Conservation (phyloP, 2,888 invertebrate genomes). For the Endotricha flammealis region DNA sequence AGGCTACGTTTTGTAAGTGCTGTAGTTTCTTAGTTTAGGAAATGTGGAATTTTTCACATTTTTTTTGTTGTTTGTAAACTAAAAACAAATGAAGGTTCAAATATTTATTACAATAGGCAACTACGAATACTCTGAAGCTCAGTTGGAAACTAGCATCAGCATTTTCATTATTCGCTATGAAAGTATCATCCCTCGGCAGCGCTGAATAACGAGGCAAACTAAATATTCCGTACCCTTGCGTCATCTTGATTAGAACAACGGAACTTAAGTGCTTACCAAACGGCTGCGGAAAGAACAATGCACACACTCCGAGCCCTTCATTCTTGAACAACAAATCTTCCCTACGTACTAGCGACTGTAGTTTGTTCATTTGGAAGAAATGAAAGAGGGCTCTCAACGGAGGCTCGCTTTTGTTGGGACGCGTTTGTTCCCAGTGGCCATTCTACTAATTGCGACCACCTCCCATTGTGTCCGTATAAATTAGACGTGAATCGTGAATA, state of each 20-base stretch:
- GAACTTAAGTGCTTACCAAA: slow-evolving; percentile 67
- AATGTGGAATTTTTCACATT: background rate
- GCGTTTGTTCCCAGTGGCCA: slow-evolving; percentile 74
- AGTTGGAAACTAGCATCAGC: background rate
- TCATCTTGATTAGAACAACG: slow-evolving; percentile 67
- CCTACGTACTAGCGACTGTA: slow-evolving; percentile 52
- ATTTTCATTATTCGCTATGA: background rate
- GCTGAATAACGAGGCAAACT: slow-evolving; percentile 17
- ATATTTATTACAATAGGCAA: no score
- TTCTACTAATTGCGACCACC: slow-evolving; percentile 75
- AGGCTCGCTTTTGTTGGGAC: slow-evolving; percentile 63
- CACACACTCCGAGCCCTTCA: slow-evolving; percentile 62
- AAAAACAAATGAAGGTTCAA: no score
- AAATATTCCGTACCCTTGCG: slow-evolving; percentile 32
- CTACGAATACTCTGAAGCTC: no score
- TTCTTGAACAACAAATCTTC: slow-evolving; percentile 68
- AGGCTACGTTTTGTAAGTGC: slow-evolving; percentile 3
- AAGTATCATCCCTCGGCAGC: slow-evolving; percentile 16
- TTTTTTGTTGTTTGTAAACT: background rate
- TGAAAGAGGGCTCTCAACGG: slow-evolving; percentile 62
- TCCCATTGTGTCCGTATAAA: slow-evolving; percentile 65
- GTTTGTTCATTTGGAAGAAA: slow-evolving; percentile 78
- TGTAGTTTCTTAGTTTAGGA: background rate
- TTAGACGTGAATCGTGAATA: slow-evolving; percentile 60
- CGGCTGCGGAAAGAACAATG: slow-evolving; percentile 61